Evolutionary conservation across 2,888 invertebrate genomes (phyloP).

Genomic region (Acanthoscelides obtectus): DNA sequence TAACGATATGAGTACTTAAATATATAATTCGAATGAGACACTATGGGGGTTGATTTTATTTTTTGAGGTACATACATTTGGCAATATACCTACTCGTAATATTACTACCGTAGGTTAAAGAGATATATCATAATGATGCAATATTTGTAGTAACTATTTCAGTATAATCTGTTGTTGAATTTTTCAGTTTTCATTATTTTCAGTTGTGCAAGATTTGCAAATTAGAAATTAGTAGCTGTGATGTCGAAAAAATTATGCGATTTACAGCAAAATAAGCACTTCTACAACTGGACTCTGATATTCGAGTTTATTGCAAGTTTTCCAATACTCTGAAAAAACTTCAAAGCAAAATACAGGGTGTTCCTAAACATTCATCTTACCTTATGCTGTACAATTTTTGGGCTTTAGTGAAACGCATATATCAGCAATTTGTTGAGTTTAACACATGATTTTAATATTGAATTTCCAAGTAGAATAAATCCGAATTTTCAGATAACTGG

Average conservation of each 20-base stretch:
- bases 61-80: conserved; percentile 20
- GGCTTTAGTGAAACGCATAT: too few relatives aligned
- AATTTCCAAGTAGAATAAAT: neutral
- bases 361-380: neutral
- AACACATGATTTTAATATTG: neutral
- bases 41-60: conserved; percentile 27
- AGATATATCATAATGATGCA: conserved; percentile 37
- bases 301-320: conserved; percentile 13
- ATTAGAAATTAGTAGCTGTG: conserved; percentile 43
- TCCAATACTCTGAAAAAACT: neutral
- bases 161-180: conserved; percentile 12
- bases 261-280: conserved; percentile 27
- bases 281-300: conserved; percentile 15
- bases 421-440: too few relatives aligned
- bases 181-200: conserved; percentile 20
- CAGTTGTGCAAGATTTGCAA: conserved; percentile 36
- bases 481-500: neutral
- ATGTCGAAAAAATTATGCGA: conserved; percentile 35
- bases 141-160: conserved; percentile 27
- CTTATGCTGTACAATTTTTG: neutral
- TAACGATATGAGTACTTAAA: conserved; percentile 34
- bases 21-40: conserved; percentile 26
- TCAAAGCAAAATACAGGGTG: conserved; percentile 1
- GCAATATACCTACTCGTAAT: conserved; percentile 18
- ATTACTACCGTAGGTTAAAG: conserved; percentile 19